phyloP scores from a whole-genome alignment of 1,140 invertebrate genomes.

The Aphelenchoides besseyi region DNA sequence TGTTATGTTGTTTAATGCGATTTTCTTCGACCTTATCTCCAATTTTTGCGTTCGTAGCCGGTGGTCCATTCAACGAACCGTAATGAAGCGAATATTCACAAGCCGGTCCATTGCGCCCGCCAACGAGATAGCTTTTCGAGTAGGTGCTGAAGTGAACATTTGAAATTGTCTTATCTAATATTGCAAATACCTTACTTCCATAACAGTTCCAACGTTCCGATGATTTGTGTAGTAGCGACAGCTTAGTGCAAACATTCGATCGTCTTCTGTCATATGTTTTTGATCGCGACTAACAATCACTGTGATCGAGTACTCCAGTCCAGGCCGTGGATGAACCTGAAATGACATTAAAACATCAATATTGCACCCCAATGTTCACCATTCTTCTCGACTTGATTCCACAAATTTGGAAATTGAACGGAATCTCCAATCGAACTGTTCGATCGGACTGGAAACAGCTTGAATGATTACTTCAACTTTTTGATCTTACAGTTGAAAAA shows the following conservation, averaged over 20 bases:
- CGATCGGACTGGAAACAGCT: conserved; percentile 23
- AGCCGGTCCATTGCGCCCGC: conserved; percentile 15
- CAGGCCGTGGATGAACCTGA: conserved; percentile 18
- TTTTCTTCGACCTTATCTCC: conserved; percentile 35
- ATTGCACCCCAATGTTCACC: conserved; percentile 12
- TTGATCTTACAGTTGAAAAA: conserved; percentile 24
- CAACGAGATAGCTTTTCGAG: conserved; percentile 31
- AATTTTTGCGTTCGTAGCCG: conserved; percentile 32
- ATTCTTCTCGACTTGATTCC: conserved; percentile 32
- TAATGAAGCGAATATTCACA: conserved; percentile 31
- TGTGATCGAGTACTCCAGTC: conserved; percentile 27
- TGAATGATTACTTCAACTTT: too few species aligned
- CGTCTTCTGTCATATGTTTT: conserved; percentile 32
- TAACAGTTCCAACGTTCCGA: neutral
- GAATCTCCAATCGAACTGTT: conserved; percentile 25
- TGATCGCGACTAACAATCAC: conserved; percentile 28
- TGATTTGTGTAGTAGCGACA: conserved; percentile 22
- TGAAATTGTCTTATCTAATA: neutral
- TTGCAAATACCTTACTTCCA: conserved; percentile 3
- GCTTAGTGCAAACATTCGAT: conserved; percentile 23
- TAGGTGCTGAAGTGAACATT: conserved; percentile 13
- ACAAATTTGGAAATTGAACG: conserved; percentile 29
- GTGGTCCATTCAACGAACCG: conserved; percentile 33
- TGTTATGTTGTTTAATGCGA: neutral
- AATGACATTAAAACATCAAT: neutral